Evolutionary conservation across 2,113 vertebrate genomes (phyloP), one percentile per base, ranked within the genome.

Genomic region (Fregetta grallaria): DNA sequence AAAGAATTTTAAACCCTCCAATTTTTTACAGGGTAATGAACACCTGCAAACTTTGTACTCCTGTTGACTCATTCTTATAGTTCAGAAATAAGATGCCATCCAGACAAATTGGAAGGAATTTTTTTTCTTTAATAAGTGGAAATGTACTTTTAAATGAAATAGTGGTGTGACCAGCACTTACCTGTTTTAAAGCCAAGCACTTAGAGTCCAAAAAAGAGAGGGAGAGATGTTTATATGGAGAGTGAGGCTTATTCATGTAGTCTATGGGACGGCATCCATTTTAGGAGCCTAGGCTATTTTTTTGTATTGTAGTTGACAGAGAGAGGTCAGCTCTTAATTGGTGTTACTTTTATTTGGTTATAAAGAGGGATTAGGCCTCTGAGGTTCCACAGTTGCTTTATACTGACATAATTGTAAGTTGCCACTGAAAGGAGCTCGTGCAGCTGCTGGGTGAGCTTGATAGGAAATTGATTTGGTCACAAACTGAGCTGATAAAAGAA

Each of bases 221-320:
- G 8, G 27, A 53, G 30, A 52, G 8, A 21, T 14, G 5, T 30
- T 59, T 53, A 5, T 8, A 19, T 2, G 11, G 6, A 18, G 3
- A 56, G 6, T 42, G 29, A 84, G 9, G 61, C 5, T 34, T 10
- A 59, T 36, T 68, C 7, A 15, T 27, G 8, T 26, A n/a, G 19
- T 52, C 30, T 42, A 3, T 52, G 7, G 56, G n/a, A 63, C 1
- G 2, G 6, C 8, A 83, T 14, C 2, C 5, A 23, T 67, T 81
- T 74, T 32, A 56, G 36, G 15, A 49, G 5, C 5, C 38, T 63
- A 40, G 5, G 4, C 15, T 55, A 17, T 25, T 81, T 62, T 78
- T 82, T 56, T 55, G 21, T 59, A n/a, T 3, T 0, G 0, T 21
- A 65, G 16, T 34, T 0, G 0, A 29, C 6, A 61, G 15, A 80